These are phyloP conservation scores for Podocnemis expansa DNA, from an alignment of 2,113 vertebrate genomes.

Conservation along the genomic window DNA sequence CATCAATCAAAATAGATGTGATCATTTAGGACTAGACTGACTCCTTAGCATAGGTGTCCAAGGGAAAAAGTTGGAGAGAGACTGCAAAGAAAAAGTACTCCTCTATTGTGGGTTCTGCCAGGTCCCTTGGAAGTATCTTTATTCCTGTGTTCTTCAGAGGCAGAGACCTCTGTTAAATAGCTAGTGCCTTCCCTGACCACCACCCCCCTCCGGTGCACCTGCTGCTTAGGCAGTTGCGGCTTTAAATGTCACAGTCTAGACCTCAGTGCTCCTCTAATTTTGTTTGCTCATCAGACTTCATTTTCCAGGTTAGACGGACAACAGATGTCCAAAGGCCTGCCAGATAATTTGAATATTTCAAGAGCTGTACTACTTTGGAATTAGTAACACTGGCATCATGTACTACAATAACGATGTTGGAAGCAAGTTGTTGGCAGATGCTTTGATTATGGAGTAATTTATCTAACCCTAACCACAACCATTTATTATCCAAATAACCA, in stretches of 20 bases:
- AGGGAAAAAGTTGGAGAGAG: not conserved
- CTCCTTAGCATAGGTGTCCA: not conserved
- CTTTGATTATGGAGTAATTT: constrained; percentile 6
- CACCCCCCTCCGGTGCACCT: not conserved
- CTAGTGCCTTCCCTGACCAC: not conserved
- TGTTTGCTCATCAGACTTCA: not conserved
- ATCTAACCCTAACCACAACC: not conserved
- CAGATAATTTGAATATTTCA: constrained; percentile 6
- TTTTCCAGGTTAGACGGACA: not conserved
- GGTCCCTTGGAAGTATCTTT: not conserved
- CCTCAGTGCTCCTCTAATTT: not conserved
- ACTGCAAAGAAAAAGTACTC: not conserved
- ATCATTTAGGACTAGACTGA: constrained; percentile 21
- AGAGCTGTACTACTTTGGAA: not conserved
- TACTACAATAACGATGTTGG: not conserved
- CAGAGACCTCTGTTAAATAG: not conserved
- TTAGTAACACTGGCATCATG: not conserved
- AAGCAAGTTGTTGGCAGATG: not conserved
- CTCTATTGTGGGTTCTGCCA: not conserved
- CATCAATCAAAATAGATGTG: constrained; percentile 33
- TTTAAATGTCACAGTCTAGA: not conserved
- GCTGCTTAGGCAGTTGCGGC: not conserved
- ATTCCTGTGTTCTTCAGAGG: not conserved
- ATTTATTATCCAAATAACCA: not conserved
- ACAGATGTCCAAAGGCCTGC: not conserved